Evolutionary conservation across 53 echinoderm and acorn worm species (phyloP).

Genomic region (Henricia sp.): DNA sequence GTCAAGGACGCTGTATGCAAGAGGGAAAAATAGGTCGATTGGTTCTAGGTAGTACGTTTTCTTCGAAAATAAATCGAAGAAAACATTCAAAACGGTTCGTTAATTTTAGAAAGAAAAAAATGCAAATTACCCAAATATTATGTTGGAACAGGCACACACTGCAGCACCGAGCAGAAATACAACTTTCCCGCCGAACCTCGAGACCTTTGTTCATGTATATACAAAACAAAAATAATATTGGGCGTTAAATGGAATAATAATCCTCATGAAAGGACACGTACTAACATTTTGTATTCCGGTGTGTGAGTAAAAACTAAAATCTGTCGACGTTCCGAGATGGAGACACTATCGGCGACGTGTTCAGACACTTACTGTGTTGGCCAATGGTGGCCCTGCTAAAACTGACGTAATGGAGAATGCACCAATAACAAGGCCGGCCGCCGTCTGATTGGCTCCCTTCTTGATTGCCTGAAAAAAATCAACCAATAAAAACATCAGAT

Average conservation of each 20-base stretch:
- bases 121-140: constrained; percentile 32
- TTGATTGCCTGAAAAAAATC: constrained; percentile 6
- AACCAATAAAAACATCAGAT: neutral
- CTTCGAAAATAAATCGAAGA: neutral
- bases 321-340: no score
- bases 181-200: neutral
- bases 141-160: constrained; percentile 22
- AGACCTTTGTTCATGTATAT: no score
- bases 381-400: constrained; percentile 12
- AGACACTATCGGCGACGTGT: no score
- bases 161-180: constrained; percentile 30
- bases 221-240: no score
- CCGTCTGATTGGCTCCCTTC: constrained; percentile 40
- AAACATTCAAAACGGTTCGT: neutral
- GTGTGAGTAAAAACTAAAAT: no score
- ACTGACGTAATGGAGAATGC: constrained; percentile 47
- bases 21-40: no score
- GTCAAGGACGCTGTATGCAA: neutral
- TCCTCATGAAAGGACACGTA: no score
- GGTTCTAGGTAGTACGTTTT: no score
- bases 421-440: constrained; percentile 37
- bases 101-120: neutral
- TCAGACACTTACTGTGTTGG: constrained; percentile 14
- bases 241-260: no score
- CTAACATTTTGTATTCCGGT: no score